Base-by-base conservation (phyloP, 2,113 vertebrate genomes). In the Gavialis gangeticus region DNA sequence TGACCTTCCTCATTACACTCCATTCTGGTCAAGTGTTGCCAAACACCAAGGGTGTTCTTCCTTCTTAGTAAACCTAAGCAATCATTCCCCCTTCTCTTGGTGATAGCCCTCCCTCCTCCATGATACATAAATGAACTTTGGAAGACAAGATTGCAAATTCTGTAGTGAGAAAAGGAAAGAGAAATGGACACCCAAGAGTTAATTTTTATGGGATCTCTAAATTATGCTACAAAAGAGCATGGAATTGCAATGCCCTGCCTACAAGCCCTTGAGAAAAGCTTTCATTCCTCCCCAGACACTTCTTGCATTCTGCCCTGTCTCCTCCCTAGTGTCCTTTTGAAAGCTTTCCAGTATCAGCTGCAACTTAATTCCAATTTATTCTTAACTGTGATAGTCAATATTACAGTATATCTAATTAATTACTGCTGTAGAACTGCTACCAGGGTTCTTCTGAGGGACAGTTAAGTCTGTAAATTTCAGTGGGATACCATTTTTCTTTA, bases 71-170 rank as follows among this genome's bases (percentile, higher is more conserved):
- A 17, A 69, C 12, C 10, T 30, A 95, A 91, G 95, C 91, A 91
- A 93, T 79, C 94, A 83, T 24, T 93, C 94, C 34, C 92, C 84
- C 84, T 91, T 92, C 46, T 94, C 88, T 15, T 62, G 95, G 94
- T 94, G 94, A 95, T 24, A n/a, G 95, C 95, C 8, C 89, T 80
- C 90, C 77, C 80, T 87, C 37, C 6, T 94, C 89, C 22, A 1
- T 90, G 84, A 90, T 82, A 88, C 85, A 77, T 73, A 79, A 93
- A 96, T 96, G 89, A 96, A 94, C 94, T 96, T 92, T 46, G 96
- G 80, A 94, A 94, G 92, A n/a, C 80, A 13, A 59, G 85, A 85
- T 28, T 16, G 62, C 46, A 25, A 9, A 46, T 69, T 73, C 27
- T 92, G 84, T 73, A 55, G 24, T 24, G 34, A 71, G 34, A 71